Conservation (phyloP, 2,797 vertebrate species). For the Paguma larvata region DNA sequence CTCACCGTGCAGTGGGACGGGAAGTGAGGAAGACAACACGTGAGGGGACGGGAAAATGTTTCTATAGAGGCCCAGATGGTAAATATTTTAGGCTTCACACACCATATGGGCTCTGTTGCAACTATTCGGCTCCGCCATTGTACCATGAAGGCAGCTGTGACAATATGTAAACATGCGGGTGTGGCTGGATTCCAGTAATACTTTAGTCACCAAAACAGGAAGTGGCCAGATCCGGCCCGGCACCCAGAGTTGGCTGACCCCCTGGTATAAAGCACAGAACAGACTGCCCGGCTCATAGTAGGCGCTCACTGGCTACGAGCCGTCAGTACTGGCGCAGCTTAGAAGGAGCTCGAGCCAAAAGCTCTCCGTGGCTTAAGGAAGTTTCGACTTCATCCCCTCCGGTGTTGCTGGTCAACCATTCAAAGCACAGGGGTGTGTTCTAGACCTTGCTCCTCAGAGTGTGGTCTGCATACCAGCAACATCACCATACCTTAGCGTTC, state of each 20-base stretch:
- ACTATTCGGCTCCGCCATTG: neutral
- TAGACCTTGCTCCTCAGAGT: neutral
- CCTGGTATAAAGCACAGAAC: neutral
- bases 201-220: conserved; percentile 41
- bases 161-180: neutral
- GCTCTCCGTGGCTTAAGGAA: neutral
- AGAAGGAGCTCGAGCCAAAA: neutral
- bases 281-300: too few species aligned
- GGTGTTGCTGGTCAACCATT: neutral
- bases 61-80: neutral
- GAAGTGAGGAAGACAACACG: neutral
- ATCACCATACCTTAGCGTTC: neutral
- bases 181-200: conserved; percentile 12
- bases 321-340: neutral
- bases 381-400: neutral
- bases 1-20: neutral
- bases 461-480: neutral
- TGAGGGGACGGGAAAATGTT: neutral
- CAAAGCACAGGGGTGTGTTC: neutral
- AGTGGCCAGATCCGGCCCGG: neutral
- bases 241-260: neutral
- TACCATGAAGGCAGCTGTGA: neutral
- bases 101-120: neutral
- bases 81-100: neutral
- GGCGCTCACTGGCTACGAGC: neutral